Conservation (phyloP, 1,140 invertebrate species). For the Chironomus striatipennis region DNA sequence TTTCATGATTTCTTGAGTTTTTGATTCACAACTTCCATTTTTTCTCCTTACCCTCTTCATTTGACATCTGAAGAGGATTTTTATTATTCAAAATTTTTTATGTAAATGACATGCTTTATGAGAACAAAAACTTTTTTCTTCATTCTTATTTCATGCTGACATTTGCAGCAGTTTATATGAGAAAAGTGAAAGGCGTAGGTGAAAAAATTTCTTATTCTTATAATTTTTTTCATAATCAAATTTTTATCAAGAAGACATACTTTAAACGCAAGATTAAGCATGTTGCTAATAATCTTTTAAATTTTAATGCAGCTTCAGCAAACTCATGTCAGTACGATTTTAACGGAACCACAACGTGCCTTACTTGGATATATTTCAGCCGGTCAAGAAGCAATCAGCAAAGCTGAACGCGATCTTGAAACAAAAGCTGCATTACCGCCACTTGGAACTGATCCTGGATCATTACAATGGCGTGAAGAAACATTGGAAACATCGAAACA, state of each 20-base stretch:
- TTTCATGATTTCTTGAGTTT: not conserved
- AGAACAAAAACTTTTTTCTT: not conserved
- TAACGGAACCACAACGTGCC: constrained; percentile 85
- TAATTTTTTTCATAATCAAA: not conserved
- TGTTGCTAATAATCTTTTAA: constrained; percentile 13
- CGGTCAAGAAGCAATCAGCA: constrained; percentile 75
- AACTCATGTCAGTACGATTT: constrained; percentile 71
- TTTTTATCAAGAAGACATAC: not conserved
- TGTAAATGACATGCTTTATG: not conserved
- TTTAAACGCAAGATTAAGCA: not conserved
- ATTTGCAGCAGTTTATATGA: not conserved
- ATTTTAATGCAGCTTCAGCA: constrained; percentile 61
- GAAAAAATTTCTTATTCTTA: not conserved
- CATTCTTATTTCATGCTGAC: not conserved
- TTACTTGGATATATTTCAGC: constrained; percentile 81
- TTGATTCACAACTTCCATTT: not conserved
- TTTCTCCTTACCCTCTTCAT: not conserved
- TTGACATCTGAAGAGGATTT: not conserved
- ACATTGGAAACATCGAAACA: constrained; percentile 93
- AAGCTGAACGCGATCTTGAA: constrained; percentile 74
- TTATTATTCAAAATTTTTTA: not conserved
- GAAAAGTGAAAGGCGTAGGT: constrained; percentile 20
- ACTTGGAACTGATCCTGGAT: constrained; percentile 74
- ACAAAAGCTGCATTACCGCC: constrained; percentile 45
- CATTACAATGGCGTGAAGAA: constrained; percentile 87